Evolutionary conservation across 2,113 vertebrate genomes (phyloP).

Genomic region (Glaucomys volans): DNA sequence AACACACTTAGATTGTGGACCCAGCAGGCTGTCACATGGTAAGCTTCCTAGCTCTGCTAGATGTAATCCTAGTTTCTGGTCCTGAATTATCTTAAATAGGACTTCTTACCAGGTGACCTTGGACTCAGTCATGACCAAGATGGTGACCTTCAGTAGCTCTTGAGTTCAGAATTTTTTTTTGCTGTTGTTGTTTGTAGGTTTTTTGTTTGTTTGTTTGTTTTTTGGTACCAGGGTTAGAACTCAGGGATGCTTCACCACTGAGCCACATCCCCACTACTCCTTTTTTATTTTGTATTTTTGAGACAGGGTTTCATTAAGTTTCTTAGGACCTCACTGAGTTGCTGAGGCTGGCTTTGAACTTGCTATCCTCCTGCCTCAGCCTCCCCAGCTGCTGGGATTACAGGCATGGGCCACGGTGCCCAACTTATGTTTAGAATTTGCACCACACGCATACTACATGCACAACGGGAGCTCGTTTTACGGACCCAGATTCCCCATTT

Average conservation of each 20-base stretch:
- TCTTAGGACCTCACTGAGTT: too few species aligned
- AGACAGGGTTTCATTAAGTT: too few species aligned
- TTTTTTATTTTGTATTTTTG: too few species aligned
- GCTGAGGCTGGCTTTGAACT: too few species aligned
- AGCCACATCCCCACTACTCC: too few species aligned
- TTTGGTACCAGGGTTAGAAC: too few species aligned
- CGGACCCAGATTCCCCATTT: slow-evolving; percentile 58
- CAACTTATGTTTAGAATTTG: slow-evolving; percentile 9
- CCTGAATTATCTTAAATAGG: slow-evolving; percentile 3
- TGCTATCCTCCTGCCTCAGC: too few species aligned
- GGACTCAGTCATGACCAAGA: background rate
- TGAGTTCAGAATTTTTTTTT: background rate
- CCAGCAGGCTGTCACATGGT: background rate
- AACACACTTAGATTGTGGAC: slow-evolving; percentile 51
- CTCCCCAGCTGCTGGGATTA: too few species aligned
- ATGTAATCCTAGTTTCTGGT: background rate
- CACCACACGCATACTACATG: background rate
- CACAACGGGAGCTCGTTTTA: slow-evolving; percentile 12
- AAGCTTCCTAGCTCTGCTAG: background rate
- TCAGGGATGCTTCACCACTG: too few species aligned
- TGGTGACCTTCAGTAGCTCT: background rate
- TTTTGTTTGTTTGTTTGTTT: too few species aligned
- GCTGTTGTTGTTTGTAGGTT: too few species aligned
- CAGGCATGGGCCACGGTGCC: too few species aligned
- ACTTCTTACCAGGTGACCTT: slow-evolving; percentile 45